Evolutionary conservation across 2,797 vertebrate species (phyloP).

Genomic region (Hipposideros larvatus): DNA sequence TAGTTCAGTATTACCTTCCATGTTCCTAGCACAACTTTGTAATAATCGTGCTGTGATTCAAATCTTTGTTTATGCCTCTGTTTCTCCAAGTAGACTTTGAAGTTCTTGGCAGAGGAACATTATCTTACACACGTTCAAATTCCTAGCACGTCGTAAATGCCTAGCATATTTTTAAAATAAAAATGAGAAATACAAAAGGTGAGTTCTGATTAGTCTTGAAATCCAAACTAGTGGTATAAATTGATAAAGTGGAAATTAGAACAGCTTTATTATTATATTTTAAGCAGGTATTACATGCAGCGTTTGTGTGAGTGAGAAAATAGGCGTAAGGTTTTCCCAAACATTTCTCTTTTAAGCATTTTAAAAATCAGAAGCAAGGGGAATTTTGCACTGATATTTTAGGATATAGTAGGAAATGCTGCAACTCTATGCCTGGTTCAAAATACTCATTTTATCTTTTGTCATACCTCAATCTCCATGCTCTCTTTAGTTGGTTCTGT

Average conservation of each 20-base stretch:
- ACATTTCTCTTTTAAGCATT: background rate
- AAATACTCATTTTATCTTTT: background rate
- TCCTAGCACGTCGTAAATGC: background rate
- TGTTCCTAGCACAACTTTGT: background rate
- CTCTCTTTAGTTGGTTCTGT: background rate
- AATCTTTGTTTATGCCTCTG: background rate
- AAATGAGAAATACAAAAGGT: background rate
- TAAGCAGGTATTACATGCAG: background rate
- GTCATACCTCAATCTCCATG: background rate
- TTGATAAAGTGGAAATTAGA: background rate
- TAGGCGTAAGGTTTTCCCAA: background rate
- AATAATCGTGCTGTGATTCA: background rate
- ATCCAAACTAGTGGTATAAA: background rate
- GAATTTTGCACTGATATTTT: background rate
- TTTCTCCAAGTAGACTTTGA: background rate
- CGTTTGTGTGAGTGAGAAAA: background rate
- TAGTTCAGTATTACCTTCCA: background rate
- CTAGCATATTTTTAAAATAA: background rate
- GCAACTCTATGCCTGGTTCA: background rate
- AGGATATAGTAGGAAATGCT: background rate
- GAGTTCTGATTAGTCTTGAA: background rate
- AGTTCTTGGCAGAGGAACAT: background rate
- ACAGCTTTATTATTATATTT: background rate
- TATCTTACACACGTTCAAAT: background rate
- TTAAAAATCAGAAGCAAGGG: background rate